phyloP scores from a whole-genome alignment of 1,140 invertebrate genomes.

The Episyrphus balteatus region DNA sequence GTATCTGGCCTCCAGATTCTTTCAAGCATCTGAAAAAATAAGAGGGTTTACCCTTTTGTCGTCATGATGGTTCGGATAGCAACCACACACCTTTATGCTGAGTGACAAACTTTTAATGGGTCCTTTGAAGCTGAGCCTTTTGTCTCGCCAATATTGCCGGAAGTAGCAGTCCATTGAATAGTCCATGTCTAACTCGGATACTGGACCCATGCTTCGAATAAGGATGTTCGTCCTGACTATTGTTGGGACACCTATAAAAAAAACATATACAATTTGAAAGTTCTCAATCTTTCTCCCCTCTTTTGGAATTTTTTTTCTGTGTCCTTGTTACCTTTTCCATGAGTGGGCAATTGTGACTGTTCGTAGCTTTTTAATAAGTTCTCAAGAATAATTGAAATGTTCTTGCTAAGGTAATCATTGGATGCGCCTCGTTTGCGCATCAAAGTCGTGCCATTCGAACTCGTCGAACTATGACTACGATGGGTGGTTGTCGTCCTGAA shows the following conservation, averaged over 20 bases:
- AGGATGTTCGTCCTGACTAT: conserved; percentile 85
- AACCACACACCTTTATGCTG: conserved; percentile 52
- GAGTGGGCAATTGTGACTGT: conserved; percentile 75
- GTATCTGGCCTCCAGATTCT: conserved; percentile 93
- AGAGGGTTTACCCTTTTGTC: background rate
- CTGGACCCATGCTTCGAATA: conserved; percentile 89
- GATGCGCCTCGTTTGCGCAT: conserved; percentile 41
- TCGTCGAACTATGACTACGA: background rate
- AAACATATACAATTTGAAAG: background rate
- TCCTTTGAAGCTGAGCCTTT: conserved; percentile 67
- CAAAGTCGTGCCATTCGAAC: conserved; percentile 2
- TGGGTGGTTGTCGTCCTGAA: background rate
- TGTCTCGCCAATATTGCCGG: conserved; percentile 79
- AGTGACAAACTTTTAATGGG: conserved; percentile 71
- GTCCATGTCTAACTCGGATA: conserved; percentile 93
- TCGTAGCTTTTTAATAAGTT: conserved; percentile 83
- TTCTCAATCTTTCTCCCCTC: background rate
- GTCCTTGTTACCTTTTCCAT: conserved; percentile 56
- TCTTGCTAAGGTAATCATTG: conserved; percentile 61
- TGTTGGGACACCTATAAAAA: conserved; percentile 60
- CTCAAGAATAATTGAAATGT: conserved; percentile 73
- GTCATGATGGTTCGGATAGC: background rate
- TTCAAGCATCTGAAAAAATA: conserved; percentile 57
- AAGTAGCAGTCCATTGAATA: conserved; percentile 98
- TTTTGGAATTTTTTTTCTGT: background rate